Evolutionary conservation across 2,113 vertebrate species (phyloP).

Genomic region (Micromys minutus): DNA sequence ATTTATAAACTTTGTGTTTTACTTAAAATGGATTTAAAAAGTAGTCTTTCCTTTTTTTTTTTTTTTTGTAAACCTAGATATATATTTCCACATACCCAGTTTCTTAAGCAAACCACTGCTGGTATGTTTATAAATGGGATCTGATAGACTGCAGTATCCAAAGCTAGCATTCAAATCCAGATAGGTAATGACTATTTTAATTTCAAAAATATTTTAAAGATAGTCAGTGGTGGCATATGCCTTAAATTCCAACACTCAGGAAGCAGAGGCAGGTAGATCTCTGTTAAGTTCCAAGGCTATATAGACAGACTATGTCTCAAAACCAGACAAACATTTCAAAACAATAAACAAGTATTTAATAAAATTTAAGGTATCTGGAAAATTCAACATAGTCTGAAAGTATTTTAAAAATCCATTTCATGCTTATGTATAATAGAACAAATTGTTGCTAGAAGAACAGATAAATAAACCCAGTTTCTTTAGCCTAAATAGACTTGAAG

Average conservation of each 20-base stretch:
- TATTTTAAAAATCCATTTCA: slow-evolving; percentile 55
- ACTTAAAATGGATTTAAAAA: background rate
- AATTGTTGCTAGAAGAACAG: slow-evolving; percentile 1
- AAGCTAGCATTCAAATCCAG: slow-evolving; percentile 48
- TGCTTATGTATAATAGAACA: background rate
- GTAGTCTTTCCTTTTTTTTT: background rate
- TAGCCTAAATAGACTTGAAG: slow-evolving; percentile 66
- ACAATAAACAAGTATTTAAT: slow-evolving; percentile 19
- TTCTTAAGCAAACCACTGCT: slow-evolving; percentile 33
- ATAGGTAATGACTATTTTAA: slow-evolving; percentile 36
- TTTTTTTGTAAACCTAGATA: slow-evolving; percentile 38
- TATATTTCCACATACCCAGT: slow-evolving; percentile 6
- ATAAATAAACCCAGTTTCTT: slow-evolving; percentile 53
- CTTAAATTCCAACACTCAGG: background rate
- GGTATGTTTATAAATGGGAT: background rate
- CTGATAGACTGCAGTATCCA: background rate
- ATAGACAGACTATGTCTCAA: background rate
- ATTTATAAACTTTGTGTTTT: slow-evolving; percentile 35
- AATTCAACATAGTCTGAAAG: background rate
- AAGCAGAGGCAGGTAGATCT: background rate
- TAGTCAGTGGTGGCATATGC: background rate
- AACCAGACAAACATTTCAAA: slow-evolving; percentile 16
- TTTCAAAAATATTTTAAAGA: background rate
- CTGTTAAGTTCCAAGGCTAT: background rate
- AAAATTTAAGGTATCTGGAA: slow-evolving; percentile 34